A percentile compares a stretch with the other conserved stretches of the same genome.
These are phyloP conservation scores for Pelmatolapia mariae DNA, from an alignment of 2,113 vertebrate species.

Conservation along the genomic window DNA sequence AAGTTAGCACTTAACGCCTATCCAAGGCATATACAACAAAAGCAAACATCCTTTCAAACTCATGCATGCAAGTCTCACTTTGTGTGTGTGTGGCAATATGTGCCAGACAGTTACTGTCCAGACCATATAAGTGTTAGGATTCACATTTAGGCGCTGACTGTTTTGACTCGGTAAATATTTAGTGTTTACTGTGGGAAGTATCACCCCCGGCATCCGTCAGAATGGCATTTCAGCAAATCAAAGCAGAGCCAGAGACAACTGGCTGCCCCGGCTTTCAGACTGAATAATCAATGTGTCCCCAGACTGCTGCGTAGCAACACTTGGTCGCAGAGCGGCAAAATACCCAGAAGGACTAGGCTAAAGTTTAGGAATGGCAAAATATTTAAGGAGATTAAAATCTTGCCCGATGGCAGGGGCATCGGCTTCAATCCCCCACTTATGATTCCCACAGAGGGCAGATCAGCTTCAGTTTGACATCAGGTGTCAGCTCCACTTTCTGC, in stretches of 20 bases:
- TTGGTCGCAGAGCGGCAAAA: not conserved
- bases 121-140: not conserved
- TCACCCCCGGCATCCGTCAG: constrained; percentile 32
- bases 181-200: constrained; percentile 37
- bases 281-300: constrained; percentile 43
- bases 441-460: not conserved
- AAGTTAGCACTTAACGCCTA: not conserved
- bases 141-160: not conserved
- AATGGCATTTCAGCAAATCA: constrained; percentile 46
- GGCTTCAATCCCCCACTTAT: not conserved
- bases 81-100: not conserved
- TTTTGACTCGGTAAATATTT: constrained; percentile 37
- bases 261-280: constrained; percentile 28
- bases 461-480: not conserved
- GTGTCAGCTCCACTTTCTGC: not conserved
- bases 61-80: not conserved
- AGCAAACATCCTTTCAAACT: not conserved
- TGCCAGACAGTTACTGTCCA: not conserved
- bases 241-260: constrained; percentile 39
- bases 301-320: constrained; percentile 41
- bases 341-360: not conserved
- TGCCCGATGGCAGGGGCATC: not conserved
- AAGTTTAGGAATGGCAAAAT: not conserved
- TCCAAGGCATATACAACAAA: not conserved
- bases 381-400: not conserved